Base-by-base conservation (phyloP, 1,140 invertebrate species). In the Chrysomallon squamiferum region DNA sequence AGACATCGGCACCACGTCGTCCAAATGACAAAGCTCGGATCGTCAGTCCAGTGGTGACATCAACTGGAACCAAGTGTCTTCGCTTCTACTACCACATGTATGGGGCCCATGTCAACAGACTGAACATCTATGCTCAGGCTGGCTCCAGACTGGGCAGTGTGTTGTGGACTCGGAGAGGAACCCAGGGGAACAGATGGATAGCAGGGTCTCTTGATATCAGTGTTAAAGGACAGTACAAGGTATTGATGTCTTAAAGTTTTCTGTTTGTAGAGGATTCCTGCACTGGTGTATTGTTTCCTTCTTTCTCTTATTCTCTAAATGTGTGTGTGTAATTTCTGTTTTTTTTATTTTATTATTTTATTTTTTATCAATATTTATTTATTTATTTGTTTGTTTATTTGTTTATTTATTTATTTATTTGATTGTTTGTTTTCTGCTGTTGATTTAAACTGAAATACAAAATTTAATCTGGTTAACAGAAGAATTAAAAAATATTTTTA, bases 81-180 rank as follows among this genome's bases (percentile, higher is more conserved):
- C 78, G 60, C 13, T 93, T 94, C 79, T 93, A 88, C 86, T 90
- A 87, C 75, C 91, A 93, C 75, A 94, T 94, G 92, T 93, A 89
- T 74, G 93, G 93, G 11, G 22, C 66, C 5, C 68, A 74, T 57
- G 67, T 82, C 60, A 79, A 72, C 3, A 68, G 61, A 20, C 67
- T 85, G 11, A 78, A 76, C 62, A 65, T 84, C 3, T 80, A 79
- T 59, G 50, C 76, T 1, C 65, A 64, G 45, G 59, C 59, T 20
- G 35, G 49, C 13, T 45, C 61, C 15, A 67, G 18, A 38, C 58
- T 69, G 7, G 71, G 68, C 9, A 62, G 64, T 32, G 45, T 68
- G 18, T 52, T 77, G 5, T 81, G 77, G 76, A 70, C 66, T 13
- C 58, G 69, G 41, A 64, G 50, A 27, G 78, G 78, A 7, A 65